Evolutionary conservation across 2,888 invertebrate species (phyloP).

Genomic region (Campoplex capitator): DNA sequence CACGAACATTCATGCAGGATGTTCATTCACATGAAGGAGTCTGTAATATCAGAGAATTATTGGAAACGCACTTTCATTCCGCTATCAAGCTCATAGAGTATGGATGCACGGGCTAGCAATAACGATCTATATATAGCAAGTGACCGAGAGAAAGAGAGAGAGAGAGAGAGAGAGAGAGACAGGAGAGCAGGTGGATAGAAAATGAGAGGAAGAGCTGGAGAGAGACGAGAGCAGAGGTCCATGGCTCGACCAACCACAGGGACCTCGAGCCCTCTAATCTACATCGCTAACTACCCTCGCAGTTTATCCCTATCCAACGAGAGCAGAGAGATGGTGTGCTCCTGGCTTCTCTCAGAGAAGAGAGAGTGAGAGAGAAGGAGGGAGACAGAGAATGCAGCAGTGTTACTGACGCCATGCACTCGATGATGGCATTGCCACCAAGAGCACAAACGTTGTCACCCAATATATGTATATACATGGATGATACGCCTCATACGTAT

Average conservation of each 20-base stretch:
- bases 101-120: not conserved
- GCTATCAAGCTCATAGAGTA: conserved; percentile 3
- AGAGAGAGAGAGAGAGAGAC: not conserved
- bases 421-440: conserved; percentile 45
- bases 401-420: conserved; percentile 39
- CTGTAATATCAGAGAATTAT: conserved; percentile 14
- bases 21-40: conserved; percentile 68
- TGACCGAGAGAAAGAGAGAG: not conserved
- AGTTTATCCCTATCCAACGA: conserved; percentile 71
- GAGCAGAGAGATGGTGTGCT: conserved; percentile 19
- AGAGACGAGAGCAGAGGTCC: conserved; percentile 24
- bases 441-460: conserved; percentile 60
- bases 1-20: not conserved
- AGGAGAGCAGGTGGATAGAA: not conserved
- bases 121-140: not conserved
- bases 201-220: not conserved
- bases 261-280: conserved; percentile 76
- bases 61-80: conserved; percentile 55
- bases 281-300: conserved; percentile 77
- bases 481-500: not conserved
- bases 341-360: conserved; percentile 57
- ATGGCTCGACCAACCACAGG: conserved; percentile 51
- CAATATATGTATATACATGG: not conserved
- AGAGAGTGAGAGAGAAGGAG: not conserved
- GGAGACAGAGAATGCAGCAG: conserved; percentile 48